phyloP scores from a whole-genome alignment of 2,797 vertebrate genomes.

The Acanthornis magna region DNA sequence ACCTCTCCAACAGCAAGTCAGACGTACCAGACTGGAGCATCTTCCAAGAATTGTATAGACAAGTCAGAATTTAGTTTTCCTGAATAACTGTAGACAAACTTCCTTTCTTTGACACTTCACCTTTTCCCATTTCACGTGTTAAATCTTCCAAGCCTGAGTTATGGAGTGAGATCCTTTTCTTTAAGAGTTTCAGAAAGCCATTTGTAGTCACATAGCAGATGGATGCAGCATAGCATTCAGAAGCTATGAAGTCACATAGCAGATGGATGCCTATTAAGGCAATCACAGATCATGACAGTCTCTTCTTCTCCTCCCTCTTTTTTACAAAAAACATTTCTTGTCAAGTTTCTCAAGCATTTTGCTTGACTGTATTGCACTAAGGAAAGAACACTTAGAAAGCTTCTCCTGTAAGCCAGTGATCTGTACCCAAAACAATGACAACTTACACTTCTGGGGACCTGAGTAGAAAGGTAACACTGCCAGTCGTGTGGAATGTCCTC shows the following conservation, averaged over 20 bases:
- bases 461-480: neutral
- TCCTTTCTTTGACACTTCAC: neutral
- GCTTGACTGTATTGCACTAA: neutral
- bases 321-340: neutral
- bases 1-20: neutral
- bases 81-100: neutral
- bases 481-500: neutral
- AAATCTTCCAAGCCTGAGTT: neutral
- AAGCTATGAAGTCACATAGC: neutral
- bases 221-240: neutral
- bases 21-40: neutral
- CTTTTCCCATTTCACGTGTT: neutral
- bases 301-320: neutral
- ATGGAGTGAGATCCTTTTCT: neutral
- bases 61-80: neutral
- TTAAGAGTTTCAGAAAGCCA: neutral
- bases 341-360: neutral
- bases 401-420: neutral
- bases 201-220: neutral
- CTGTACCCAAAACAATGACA: neutral
- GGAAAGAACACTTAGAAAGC: neutral
- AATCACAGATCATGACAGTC: neutral
- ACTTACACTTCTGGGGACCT: neutral
- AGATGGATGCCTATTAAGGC: neutral
- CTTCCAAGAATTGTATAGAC: neutral